phyloP scores from a whole-genome alignment of 2,888 invertebrate species.

The Villa cingulata region DNA sequence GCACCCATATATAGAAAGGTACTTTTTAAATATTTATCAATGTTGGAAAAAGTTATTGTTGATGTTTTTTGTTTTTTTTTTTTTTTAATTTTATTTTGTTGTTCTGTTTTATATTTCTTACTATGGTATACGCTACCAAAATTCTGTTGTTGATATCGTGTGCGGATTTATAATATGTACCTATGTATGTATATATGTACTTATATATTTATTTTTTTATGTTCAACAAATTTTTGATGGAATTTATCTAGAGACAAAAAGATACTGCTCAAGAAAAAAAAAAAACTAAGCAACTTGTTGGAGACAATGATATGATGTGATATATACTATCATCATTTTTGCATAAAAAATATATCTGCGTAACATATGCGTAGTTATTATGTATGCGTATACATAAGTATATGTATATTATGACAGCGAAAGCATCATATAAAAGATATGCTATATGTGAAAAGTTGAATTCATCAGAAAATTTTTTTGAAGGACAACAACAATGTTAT shows the following conservation, averaged over 20 bases:
- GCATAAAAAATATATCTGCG: background rate
- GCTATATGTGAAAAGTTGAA: too few relatives aligned
- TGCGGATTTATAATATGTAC: too few relatives aligned
- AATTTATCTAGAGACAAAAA: slow-evolving; percentile 5
- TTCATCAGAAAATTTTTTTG: too few relatives aligned
- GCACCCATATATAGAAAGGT: background rate
- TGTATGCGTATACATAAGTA: too few relatives aligned
- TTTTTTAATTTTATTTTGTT: background rate
- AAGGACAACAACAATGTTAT: too few relatives aligned
- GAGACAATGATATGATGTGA: background rate
- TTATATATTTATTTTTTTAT: too few relatives aligned
- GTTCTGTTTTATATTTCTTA: background rate
- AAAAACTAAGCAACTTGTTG: slow-evolving; percentile 5
- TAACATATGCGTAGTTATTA: too few relatives aligned
- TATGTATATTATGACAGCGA: too few relatives aligned
- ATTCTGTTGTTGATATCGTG: background rate
- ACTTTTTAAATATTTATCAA: background rate
- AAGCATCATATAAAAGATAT: too few relatives aligned
- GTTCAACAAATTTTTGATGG: slow-evolving; percentile 7
- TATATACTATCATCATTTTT: background rate
- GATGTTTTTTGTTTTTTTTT: background rate
- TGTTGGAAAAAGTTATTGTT: background rate
- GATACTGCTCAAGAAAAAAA: background rate
- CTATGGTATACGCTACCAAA: background rate
- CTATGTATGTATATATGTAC: too few relatives aligned